These are phyloP conservation scores for Teleogryllus oceanicus DNA, from an alignment of 2,888 invertebrate genomes.

Conservation along the genomic window DNA sequence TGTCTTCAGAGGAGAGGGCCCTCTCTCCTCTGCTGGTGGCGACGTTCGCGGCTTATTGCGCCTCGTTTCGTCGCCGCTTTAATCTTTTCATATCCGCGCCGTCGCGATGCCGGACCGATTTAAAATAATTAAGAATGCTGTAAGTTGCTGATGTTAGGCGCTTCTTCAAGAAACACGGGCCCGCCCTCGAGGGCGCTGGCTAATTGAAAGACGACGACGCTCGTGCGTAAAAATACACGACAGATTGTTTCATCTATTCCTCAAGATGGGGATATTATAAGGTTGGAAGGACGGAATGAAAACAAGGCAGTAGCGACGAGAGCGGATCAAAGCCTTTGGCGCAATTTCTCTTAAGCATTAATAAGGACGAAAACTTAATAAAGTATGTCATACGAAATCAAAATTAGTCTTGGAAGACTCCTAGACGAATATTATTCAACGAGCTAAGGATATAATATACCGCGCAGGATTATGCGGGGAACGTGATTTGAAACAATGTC, in stretches of 20 bases:
- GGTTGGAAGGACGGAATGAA: background rate
- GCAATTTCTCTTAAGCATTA: background rate
- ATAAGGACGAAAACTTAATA: background rate
- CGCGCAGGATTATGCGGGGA: background rate
- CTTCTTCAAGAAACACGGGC: background rate
- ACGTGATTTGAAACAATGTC: too few relatives aligned
- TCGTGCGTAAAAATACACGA: background rate
- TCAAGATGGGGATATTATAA: background rate
- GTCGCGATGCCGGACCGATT: background rate
- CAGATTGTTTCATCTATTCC: slow-evolving; percentile 12
- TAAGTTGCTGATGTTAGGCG: background rate
- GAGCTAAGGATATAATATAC: background rate
- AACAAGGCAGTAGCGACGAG: background rate
- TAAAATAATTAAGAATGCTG: slow-evolving; percentile 3
- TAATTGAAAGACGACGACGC: background rate
- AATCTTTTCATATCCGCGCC: background rate
- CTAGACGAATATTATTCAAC: background rate
- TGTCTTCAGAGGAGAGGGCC: background rate
- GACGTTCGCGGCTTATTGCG: background rate
- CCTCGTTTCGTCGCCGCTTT: background rate
- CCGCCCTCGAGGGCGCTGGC: background rate
- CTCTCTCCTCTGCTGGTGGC: too few relatives aligned
- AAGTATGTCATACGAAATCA: slow-evolving; percentile 18
- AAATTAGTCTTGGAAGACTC: background rate
- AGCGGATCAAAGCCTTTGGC: background rate